These are phyloP conservation scores for Tryphoninae sp. DNA, from an alignment of 2,888 invertebrate species.

Conservation along the genomic window DNA sequence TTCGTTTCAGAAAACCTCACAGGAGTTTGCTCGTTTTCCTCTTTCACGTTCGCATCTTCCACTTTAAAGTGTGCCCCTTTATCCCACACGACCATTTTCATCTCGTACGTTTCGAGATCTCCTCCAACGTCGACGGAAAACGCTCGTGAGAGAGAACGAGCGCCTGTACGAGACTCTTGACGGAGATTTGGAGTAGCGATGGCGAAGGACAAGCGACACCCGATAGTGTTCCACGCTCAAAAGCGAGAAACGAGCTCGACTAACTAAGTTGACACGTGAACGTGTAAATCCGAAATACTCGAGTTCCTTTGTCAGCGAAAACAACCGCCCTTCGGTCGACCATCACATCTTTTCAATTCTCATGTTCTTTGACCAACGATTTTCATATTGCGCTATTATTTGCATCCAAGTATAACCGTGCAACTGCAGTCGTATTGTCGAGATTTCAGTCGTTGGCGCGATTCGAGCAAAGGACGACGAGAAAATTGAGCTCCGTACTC, in stretches of 20 bases:
- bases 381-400: conserved; percentile 14
- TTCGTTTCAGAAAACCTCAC: conserved; percentile 22
- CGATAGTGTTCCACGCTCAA: not conserved
- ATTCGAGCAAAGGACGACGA: no score
- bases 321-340: no score
- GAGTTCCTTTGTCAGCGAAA: no score
- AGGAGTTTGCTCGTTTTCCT: conserved; percentile 47
- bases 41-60: conserved; percentile 21
- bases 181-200: conserved; percentile 11
- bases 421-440: not conserved
- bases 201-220: conserved; percentile 32
- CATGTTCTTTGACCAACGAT: not conserved
- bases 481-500: no score
- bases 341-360: no score
- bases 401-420: not conserved
- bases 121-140: conserved; percentile 32
- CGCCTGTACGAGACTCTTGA: conserved; percentile 30
- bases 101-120: not conserved
- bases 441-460: no score
- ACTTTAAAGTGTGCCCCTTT: conserved; percentile 5
- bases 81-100: conserved; percentile 10
- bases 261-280: no score
- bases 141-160: conserved; percentile 21
- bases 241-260: conserved; percentile 7
- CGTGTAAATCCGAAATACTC: no score